phyloP scores from a whole-genome alignment of 2,113 vertebrate genomes.

The Mesembrinibis cayennensis region DNA sequence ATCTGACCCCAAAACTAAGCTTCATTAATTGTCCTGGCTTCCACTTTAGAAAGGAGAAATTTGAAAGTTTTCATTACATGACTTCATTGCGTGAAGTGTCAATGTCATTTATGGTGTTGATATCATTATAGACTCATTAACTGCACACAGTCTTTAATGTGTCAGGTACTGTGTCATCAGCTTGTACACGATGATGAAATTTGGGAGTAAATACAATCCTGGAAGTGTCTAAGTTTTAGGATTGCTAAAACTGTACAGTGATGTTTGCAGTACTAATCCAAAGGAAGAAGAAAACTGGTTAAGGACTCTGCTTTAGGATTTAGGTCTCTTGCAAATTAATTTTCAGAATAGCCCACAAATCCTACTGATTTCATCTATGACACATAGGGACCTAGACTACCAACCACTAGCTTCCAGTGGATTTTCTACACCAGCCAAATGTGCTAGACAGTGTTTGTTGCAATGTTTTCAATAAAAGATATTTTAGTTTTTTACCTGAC shows the following conservation, averaged over 20 bases:
- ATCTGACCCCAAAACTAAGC: conserved; percentile 36
- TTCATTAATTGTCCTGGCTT: conserved; percentile 56
- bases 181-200: neutral
- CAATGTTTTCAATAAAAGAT: neutral
- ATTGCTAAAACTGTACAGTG: neutral
- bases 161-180: neutral
- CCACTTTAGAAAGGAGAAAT: conserved; percentile 26
- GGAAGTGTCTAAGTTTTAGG: neutral
- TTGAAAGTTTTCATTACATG: neutral
- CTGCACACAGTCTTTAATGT: neutral
- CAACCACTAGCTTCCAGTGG: neutral
- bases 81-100: neutral
- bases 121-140: neutral
- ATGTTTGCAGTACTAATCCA: neutral
- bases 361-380: neutral
- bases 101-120: neutral
- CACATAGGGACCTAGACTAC: neutral
- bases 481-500: neutral
- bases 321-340: neutral
- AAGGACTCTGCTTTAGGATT: neutral
- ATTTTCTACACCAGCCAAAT: neutral
- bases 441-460: neutral
- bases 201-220: neutral
- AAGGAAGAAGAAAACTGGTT: neutral
- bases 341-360: neutral